These are phyloP conservation scores for Origma solitaria DNA, from an alignment of 2,113 vertebrate genomes.

Conservation along the genomic window DNA sequence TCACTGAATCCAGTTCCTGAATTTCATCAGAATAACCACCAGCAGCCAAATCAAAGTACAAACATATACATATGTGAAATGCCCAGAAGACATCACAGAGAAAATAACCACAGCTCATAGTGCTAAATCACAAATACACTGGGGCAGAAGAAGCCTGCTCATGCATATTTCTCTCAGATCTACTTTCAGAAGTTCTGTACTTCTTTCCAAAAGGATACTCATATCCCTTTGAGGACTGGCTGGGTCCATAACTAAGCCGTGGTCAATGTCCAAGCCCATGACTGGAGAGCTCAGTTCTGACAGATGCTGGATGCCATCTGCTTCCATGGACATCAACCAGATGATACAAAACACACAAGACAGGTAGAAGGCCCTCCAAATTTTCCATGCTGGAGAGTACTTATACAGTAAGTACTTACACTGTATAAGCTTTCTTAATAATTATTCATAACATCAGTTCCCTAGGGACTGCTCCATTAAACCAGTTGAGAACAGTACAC, in stretches of 20 bases:
- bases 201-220: neutral
- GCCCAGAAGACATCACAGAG: neutral
- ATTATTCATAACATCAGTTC: neutral
- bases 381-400: neutral
- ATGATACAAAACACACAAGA: neutral
- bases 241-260: neutral
- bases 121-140: neutral
- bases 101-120: neutral
- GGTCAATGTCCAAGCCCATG: neutral
- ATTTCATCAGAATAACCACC: neutral
- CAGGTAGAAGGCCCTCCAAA: neutral
- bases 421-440: neutral
- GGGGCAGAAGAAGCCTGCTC: neutral
- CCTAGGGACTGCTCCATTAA: neutral
- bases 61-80: neutral
- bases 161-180: neutral
- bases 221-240: neutral
- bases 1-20: neutral
- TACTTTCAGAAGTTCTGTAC: neutral
- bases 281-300: neutral
- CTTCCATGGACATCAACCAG: neutral
- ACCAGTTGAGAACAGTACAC: neutral
- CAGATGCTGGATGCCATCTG: neutral
- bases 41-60: neutral
- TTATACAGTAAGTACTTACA: neutral